phyloP scores from a whole-genome alignment of 2,888 invertebrate species.

The Diaprepes abbreviatus region DNA sequence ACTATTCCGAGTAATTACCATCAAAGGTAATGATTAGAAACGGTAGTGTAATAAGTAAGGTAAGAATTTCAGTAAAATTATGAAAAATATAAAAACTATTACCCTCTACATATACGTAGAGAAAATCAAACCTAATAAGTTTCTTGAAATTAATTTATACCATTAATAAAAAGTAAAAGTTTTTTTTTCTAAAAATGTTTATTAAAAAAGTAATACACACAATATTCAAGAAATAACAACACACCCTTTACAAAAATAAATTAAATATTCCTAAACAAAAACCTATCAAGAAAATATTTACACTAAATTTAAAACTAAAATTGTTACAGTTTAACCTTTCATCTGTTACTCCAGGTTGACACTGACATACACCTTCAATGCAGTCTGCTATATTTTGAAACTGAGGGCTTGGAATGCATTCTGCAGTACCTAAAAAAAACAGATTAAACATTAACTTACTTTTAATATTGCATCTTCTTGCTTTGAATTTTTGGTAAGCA shows the following conservation, averaged over 20 bases:
- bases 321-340: constrained; percentile 49
- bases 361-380: constrained; percentile 58
- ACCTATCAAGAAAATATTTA: constrained; percentile 23
- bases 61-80: no score
- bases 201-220: constrained; percentile 14
- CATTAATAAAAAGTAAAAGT: no score
- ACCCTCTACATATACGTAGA: no score
- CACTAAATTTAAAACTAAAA: constrained; percentile 28
- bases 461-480: no score
- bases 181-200: constrained; percentile 1
- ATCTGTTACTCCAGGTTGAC: constrained; percentile 55
- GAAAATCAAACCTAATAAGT: no score
- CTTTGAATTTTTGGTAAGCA: no score
- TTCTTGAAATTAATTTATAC: no score
- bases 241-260: constrained; percentile 24
- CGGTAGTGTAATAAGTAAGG: no score
- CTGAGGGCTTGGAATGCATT: constrained; percentile 58
- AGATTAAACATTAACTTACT: no score
- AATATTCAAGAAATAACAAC: constrained; percentile 12
- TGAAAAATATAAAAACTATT: no score
- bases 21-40: no score
- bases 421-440: constrained; percentile 50
- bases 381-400: constrained; percentile 56
- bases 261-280: constrained; percentile 15
- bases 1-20: no score